Percentiles rank a stretch among this genome's conserved stretches.
Evolutionary conservation across 2,113 vertebrate species (phyloP).

Genomic region (Heterochromis multidens): DNA sequence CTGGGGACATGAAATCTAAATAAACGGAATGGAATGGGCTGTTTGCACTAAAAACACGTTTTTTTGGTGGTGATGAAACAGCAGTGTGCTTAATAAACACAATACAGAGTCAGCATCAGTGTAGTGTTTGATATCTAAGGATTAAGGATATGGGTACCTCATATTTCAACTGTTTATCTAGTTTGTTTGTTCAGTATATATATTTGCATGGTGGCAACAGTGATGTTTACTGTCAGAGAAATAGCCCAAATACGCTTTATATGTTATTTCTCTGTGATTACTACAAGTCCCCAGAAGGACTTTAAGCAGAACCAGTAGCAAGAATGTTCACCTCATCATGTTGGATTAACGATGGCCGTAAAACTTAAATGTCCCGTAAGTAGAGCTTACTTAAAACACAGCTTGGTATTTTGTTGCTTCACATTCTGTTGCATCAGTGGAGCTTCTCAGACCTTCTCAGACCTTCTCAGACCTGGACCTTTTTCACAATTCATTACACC

Average conservation of each 20-base stretch:
- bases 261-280: background rate
- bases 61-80: background rate
- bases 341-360: background rate
- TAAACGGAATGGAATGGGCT: too few relatives aligned
- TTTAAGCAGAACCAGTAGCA: background rate
- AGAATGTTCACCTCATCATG: background rate
- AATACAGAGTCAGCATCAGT: background rate
- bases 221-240: background rate
- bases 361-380: background rate
- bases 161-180: too few relatives aligned
- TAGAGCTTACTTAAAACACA: background rate
- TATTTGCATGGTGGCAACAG: background rate
- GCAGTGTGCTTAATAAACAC: background rate
- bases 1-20: background rate
- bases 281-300: background rate
- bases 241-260: background rate
- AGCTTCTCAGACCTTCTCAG: background rate
- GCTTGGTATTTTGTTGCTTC: background rate
- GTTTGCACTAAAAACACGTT: background rate
- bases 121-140: background rate
- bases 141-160: background rate
- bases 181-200: background rate
- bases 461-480: background rate
- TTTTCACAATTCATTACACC: background rate
- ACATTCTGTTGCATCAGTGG: background rate